Evolutionary conservation across 2,113 vertebrate genomes (phyloP).

Genomic region (Calonectris borealis): DNA sequence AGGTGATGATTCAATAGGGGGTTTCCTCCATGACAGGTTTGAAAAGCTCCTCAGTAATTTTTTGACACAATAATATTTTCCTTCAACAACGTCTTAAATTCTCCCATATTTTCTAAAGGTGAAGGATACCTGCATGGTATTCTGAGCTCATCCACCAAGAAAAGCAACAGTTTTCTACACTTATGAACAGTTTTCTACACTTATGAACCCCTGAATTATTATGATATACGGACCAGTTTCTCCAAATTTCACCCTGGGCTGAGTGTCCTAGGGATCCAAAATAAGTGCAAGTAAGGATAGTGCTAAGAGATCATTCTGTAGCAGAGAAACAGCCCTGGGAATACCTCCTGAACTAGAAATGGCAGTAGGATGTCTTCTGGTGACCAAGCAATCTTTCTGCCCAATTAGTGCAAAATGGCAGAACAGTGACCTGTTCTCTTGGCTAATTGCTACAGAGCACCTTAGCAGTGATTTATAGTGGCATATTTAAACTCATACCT

Average conservation of each 20-base stretch:
- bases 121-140: not conserved
- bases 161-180: not conserved
- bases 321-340: not conserved
- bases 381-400: not conserved
- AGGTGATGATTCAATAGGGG: not conserved
- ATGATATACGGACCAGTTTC: not conserved
- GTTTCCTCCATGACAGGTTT: not conserved
- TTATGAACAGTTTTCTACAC: not conserved
- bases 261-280: not conserved
- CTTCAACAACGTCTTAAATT: not conserved
- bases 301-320: not conserved
- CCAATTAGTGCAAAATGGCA: not conserved
- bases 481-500: not conserved
- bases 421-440: not conserved
- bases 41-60: not conserved
- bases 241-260: not conserved
- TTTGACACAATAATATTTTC: not conserved
- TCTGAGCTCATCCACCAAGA: not conserved
- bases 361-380: not conserved
- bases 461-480: not conserved
- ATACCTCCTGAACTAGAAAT: not conserved
- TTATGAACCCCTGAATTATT: not conserved
- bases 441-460: not conserved
- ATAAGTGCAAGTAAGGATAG: not conserved
- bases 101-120: not conserved